Base-by-base conservation (phyloP, 2,113 vertebrate genomes). In the Fukomys damarensis region DNA sequence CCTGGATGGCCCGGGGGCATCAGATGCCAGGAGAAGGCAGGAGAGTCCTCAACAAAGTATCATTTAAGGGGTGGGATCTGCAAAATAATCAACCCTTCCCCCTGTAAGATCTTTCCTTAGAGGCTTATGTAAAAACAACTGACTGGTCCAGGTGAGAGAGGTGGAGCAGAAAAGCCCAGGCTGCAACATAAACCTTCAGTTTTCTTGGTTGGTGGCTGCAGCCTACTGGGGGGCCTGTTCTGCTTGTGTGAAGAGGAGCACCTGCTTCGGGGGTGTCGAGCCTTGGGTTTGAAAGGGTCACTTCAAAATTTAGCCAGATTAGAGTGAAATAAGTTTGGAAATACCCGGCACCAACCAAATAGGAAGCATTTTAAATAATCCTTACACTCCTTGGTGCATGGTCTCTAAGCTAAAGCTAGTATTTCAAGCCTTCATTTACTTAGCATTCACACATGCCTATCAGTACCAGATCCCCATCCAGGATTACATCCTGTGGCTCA, bases 261-360 rank as follows among this genome's bases (percentile, higher is more conserved):
- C 41, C n/a, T 91, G 66, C 43, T 5, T 65, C 59, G 54, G n/a
- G 13, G 4, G 0, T 68, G 20, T 38, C 30, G 41, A 22, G 14
- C 1, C 13, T 38, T 24, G 43, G 76, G 14, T 59, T 76, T 91
- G 66, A 83, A 84, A 96, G 16, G 30, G 58, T 76, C 49, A 26
- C 74, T 93, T 95, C 35, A 66, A 92, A 93, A 77, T 74, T 35
- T 49, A 86, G 26, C 10, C 43, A 61, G 28, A 49, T 79, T 91
- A 46, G 52, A 81, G 66, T 86, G 6, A 93, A 49, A 79, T 32
- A 72, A 43, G 35, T 93, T 86, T 86, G 83, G 77, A 76, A 97
- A 88, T n/a, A 88, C 22, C 41, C 19, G 28, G 7, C n/a, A 66
- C 19, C 19, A 91, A 72, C 17, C 68, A 59, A 86, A 81, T 11